Percentiles rank a stretch among this genome's conserved stretches.
phyloP scores from a whole-genome alignment of 2,113 vertebrate species.

The Hippocampus guttulatus region DNA sequence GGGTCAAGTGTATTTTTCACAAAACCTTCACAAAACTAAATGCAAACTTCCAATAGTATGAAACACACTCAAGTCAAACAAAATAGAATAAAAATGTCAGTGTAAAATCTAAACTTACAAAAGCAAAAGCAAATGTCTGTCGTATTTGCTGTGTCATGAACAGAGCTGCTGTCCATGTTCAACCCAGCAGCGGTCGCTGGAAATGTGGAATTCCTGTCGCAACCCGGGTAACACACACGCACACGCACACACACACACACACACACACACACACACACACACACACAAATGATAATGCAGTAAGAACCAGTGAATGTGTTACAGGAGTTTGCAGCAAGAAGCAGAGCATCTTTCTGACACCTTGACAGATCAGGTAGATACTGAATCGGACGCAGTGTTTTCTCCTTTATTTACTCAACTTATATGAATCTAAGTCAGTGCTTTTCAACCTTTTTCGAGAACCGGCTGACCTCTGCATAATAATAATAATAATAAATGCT shows the following conservation, averaged over 20 bases:
- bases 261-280: not conserved
- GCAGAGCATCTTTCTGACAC: slow-evolving; percentile 41
- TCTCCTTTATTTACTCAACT: too few relatives aligned
- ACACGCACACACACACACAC: not conserved
- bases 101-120: not conserved
- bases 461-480: too few relatives aligned
- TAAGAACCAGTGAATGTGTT: slow-evolving; percentile 30
- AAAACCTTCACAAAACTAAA: too few relatives aligned
- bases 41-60: too few relatives aligned
- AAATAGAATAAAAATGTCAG: not conserved
- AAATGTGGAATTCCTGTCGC: slow-evolving; percentile 16
- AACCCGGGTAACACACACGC: slow-evolving; percentile 47
- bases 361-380: slow-evolving; percentile 54
- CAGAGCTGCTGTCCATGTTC: slow-evolving; percentile 69
- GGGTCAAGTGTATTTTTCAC: too few relatives aligned
- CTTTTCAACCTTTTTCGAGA: too few relatives aligned
- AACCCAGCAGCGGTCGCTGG: slow-evolving; percentile 49
- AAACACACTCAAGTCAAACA: too few relatives aligned
- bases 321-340: slow-evolving; percentile 57
- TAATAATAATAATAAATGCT: too few relatives aligned
- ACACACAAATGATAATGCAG: not conserved
- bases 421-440: too few relatives aligned
- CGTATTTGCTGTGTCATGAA: slow-evolving; percentile 3
- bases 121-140: not conserved
- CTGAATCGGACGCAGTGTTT: not conserved